Evolutionary conservation across 2,888 invertebrate species (phyloP).

Genomic region (Pandemis heparana): DNA sequence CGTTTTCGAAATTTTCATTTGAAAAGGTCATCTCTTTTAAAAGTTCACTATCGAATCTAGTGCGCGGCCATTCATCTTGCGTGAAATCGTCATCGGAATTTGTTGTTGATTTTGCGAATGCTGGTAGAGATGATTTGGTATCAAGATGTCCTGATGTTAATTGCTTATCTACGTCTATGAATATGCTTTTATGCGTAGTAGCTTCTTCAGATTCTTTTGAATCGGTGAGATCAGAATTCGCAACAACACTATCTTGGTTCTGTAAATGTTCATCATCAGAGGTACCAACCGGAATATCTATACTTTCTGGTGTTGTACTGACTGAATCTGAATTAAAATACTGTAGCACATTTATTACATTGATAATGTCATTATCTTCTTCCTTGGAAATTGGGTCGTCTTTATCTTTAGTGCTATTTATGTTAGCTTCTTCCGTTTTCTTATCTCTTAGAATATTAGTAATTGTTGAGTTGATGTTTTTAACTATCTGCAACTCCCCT

Average conservation of each 20-base stretch:
- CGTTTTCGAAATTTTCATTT: not conserved
- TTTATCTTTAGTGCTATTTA: not conserved
- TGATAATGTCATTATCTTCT: not conserved
- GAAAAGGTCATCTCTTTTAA: not conserved
- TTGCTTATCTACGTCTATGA: not conserved
- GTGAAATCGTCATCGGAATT: not conserved
- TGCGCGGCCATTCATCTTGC: not conserved
- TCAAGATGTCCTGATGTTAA: not conserved
- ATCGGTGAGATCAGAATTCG: not conserved
- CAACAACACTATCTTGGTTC: not conserved
- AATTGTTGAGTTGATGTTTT: not conserved
- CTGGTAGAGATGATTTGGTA: not conserved
- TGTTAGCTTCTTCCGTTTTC: not conserved
- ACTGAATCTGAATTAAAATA: not conserved
- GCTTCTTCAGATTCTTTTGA: not conserved
- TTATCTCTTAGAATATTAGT: not conserved
- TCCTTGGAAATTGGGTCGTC: not conserved
- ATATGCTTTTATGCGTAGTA: not conserved
- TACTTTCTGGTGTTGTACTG: conserved; percentile 1
- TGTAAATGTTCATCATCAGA: not conserved
- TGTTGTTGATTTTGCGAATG: not conserved
- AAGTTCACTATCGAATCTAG: not conserved
- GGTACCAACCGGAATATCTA: not conserved
- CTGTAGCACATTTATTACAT: not conserved
- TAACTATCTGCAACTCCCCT: not conserved